Evolutionary conservation across 1,140 invertebrate species (phyloP).

Genomic region (Pseudomyrmex gracilis): DNA sequence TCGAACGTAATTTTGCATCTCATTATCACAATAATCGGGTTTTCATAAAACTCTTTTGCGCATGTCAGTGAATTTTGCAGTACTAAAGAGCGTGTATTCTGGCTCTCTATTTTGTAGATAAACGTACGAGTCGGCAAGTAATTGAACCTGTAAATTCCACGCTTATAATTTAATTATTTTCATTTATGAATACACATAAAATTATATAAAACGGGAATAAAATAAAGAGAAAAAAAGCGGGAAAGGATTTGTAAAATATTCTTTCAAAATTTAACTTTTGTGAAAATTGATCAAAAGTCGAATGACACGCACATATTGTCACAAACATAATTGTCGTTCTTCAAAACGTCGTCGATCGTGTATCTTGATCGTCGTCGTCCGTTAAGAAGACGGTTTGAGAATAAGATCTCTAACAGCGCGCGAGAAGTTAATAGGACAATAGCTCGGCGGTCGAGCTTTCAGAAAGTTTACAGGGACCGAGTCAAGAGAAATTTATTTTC

Average conservation of each 20-base stretch:
- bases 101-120: constrained; percentile 24
- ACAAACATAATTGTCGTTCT: neutral
- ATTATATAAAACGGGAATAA: neutral
- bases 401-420: constrained; percentile 18
- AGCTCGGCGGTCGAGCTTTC: constrained; percentile 21
- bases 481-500: constrained; percentile 71
- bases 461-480: constrained; percentile 1
- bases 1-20: neutral
- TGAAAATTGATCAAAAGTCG: neutral
- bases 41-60: neutral
- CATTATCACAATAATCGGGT: neutral
- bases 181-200: constrained; percentile 22
- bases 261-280: too few relatives aligned
- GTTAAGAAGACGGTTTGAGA: constrained; percentile 15
- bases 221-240: neutral
- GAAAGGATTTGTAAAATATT: too few relatives aligned
- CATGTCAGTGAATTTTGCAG: neutral
- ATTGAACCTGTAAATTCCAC: constrained; percentile 25
- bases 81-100: constrained; percentile 31
- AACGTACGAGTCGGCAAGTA: neutral
- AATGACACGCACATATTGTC: too few relatives aligned
- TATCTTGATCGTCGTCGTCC: neutral
- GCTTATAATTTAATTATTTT: constrained; percentile 22
- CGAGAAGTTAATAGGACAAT: constrained; percentile 60
- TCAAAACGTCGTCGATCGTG: neutral